A percentile compares a stretch with the other conserved stretches of the same genome.
Evolutionary conservation across 2,888 invertebrate genomes (phyloP).

Genomic region (Allacma fusca): DNA sequence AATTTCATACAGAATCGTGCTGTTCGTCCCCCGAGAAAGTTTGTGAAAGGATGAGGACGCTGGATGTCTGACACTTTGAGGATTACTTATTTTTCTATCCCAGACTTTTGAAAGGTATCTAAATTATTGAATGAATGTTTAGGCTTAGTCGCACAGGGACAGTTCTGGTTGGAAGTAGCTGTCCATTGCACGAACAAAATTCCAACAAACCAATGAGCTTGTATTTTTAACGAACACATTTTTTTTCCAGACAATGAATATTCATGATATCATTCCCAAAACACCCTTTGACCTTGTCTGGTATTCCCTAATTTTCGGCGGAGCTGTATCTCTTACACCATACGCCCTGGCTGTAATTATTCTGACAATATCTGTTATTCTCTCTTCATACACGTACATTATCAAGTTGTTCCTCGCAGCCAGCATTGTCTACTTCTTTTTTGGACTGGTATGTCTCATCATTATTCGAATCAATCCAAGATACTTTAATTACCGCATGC

Average conservation of each 20-base stretch:
- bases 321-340: conserved; percentile 30
- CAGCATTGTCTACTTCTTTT: conserved; percentile 28
- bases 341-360: conserved; percentile 35
- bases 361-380: conserved; percentile 37
- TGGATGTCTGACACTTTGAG: too few species aligned
- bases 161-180: too few species aligned
- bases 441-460: conserved; percentile 31
- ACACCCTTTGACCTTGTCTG: conserved; percentile 9
- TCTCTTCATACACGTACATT: conserved; percentile 39
- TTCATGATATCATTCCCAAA: conserved; percentile 22
- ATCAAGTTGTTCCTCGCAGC: conserved; percentile 35
- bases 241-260: conserved; percentile 21
- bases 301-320: conserved; percentile 20
- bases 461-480: conserved; percentile 31
- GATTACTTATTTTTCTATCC: too few species aligned
- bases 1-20: too few species aligned
- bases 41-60: too few species aligned
- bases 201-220: too few species aligned
- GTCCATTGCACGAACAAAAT: too few species aligned
- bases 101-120: too few species aligned
- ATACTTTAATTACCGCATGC: background rate
- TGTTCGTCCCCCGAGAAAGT: too few species aligned
- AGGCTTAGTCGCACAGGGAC: too few species aligned
- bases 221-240: too few species aligned
- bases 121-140: too few species aligned